Percentiles rank a stretch among this genome's conserved stretches.
Conservation (phyloP, 2,888 invertebrate genomes). For the Cheilosia pagana region DNA sequence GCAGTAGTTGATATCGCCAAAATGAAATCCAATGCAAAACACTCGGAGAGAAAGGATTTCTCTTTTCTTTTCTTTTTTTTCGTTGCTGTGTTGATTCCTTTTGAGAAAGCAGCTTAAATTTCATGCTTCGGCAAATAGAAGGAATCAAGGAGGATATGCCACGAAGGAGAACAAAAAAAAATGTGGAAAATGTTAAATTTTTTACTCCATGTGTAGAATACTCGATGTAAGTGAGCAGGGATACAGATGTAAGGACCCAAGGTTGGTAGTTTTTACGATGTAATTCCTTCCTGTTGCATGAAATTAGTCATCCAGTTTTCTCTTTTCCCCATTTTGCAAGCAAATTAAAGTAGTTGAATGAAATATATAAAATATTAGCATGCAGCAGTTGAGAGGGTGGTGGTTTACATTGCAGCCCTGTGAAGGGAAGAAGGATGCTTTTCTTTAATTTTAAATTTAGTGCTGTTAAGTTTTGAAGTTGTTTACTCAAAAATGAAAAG, state of each 20-base stretch:
- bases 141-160: slow-evolving; percentile 56
- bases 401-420: slow-evolving; percentile 2
- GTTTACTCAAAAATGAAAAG: neutral
- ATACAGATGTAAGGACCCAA: slow-evolving; percentile 30
- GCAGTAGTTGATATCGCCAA: slow-evolving; percentile 13
- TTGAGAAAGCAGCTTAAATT: slow-evolving; percentile 56
- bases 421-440: slow-evolving; percentile 27
- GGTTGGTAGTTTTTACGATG: slow-evolving; percentile 51
- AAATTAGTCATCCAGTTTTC: slow-evolving; percentile 64
- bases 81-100: neutral
- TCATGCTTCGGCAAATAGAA: slow-evolving; percentile 65
- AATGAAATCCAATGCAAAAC: slow-evolving; percentile 56
- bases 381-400: neutral
- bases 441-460: slow-evolving; percentile 62
- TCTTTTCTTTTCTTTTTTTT: neutral
- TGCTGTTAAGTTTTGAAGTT: slow-evolving; percentile 42
- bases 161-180: slow-evolving; percentile 36
- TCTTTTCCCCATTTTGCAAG: neutral
- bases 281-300: slow-evolving; percentile 73
- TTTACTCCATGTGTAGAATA: slow-evolving; percentile 11
- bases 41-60: slow-evolving; percentile 58
- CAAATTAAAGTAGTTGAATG: slow-evolving; percentile 30
- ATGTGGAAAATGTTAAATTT: slow-evolving; percentile 18
- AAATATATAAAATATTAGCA: slow-evolving; percentile 45
- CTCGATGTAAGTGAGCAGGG: slow-evolving; percentile 24